Percentiles rank a stretch among this genome's conserved stretches.
Conservation (phyloP, 1,140 invertebrate species). For the Hylyphantes graminicola region DNA sequence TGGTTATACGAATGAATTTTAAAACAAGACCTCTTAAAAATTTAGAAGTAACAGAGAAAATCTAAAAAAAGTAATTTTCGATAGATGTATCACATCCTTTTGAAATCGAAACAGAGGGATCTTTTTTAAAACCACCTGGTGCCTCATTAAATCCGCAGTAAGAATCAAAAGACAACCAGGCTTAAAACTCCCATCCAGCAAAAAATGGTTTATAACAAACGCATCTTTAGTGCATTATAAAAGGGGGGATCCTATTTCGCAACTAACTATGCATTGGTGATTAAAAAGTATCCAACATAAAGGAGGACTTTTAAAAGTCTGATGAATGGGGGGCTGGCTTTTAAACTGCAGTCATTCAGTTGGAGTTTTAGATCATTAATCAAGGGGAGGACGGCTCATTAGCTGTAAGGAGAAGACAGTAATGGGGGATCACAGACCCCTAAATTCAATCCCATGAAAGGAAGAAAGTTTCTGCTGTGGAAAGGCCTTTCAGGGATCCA, state of each 20-base stretch:
- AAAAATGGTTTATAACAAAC: conserved; percentile 1
- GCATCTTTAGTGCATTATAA: background rate
- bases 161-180: conserved; percentile 7
- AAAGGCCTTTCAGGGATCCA: conserved; percentile 20
- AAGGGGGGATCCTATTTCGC: background rate
- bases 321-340: conserved; percentile 13
- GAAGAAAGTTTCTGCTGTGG: conserved; percentile 22
- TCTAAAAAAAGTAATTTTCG: no score
- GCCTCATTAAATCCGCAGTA: conserved; percentile 10
- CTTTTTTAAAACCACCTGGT: background rate
- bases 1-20: no score
- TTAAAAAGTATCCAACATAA: conserved; percentile 34
- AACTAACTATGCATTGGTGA: conserved; percentile 24
- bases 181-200: background rate
- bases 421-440: conserved; percentile 6
- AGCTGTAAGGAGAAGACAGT: conserved; percentile 36
- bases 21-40: no score
- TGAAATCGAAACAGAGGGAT: no score
- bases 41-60: no score
- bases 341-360: conserved; percentile 20
- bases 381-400: conserved; percentile 47
- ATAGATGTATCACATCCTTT: no score
- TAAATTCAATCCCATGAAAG: background rate
- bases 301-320: conserved; percentile 14
- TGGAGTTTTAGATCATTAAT: conserved; percentile 47